Conservation (phyloP, 2,888 invertebrate genomes). For the Apodemia zela region DNA sequence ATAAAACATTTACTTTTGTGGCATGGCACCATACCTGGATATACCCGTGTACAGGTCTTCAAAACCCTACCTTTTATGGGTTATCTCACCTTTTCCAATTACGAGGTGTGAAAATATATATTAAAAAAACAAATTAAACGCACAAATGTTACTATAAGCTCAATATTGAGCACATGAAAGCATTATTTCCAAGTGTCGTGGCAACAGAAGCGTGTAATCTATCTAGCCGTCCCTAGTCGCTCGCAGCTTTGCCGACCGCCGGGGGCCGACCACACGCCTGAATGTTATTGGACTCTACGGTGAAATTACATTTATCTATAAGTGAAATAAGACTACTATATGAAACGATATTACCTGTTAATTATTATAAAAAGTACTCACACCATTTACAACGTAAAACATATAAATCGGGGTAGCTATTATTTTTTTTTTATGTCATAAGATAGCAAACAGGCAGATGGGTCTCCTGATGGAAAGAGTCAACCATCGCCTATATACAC, state of each 20-base stretch:
- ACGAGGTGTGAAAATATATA: constrained; percentile 6
- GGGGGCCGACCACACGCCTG: constrained; percentile 22
- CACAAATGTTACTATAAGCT: constrained; percentile 21
- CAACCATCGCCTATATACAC: too few species aligned
- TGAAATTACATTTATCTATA: constrained; percentile 23
- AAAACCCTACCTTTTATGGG: neutral
- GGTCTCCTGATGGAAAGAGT: too few species aligned
- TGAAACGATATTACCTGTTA: constrained; percentile 24
- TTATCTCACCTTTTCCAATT: constrained; percentile 7
- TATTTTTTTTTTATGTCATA: too few species aligned
- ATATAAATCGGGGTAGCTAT: too few species aligned
- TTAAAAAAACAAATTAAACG: constrained; percentile 14
- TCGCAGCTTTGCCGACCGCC: constrained; percentile 18
- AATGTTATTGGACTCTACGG: constrained; percentile 21
- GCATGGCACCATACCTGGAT: neutral
- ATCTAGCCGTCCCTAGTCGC: constrained; percentile 23
- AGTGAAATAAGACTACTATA: constrained; percentile 12
- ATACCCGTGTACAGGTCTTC: neutral
- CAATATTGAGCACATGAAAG: constrained; percentile 21
- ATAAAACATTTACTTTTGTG: neutral
- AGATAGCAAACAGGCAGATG: too few species aligned
- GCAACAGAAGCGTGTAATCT: constrained; percentile 47
- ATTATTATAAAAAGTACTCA: constrained; percentile 9
- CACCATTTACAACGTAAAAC: neutral
- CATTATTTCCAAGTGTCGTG: constrained; percentile 43